Percentiles rank a stretch among this genome's conserved stretches.
phyloP scores from a whole-genome alignment of 1,140 invertebrate species.

The Camponotus floridanus region DNA sequence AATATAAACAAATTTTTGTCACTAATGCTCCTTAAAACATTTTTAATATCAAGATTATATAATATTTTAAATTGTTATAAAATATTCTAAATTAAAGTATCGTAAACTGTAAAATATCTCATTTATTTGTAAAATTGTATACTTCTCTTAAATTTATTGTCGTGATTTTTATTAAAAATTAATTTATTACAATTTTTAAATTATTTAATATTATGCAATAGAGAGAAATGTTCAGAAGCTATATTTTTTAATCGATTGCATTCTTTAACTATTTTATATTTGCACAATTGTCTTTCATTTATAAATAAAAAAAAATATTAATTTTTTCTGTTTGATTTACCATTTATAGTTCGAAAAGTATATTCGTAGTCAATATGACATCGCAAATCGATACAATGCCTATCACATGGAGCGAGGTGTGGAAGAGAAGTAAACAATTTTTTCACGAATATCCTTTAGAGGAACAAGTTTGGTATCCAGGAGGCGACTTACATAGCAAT shows the following conservation, averaged over 20 bases:
- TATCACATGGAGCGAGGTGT: conserved; percentile 93
- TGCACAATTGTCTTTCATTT: neutral
- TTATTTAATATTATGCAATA: neutral
- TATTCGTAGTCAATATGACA: conserved; percentile 92
- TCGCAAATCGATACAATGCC: conserved; percentile 88
- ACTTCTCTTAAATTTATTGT: neutral
- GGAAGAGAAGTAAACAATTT: conserved; percentile 90
- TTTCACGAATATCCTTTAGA: conserved; percentile 92
- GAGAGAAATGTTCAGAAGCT: neutral
- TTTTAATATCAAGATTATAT: neutral
- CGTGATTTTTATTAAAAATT: neutral
- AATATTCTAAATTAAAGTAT: no score
- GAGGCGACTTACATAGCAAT: conserved; percentile 91
- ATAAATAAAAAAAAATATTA: neutral
- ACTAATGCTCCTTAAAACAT: neutral
- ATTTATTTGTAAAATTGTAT: neutral
- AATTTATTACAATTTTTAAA: neutral
- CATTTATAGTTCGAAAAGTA: conserved; percentile 86
- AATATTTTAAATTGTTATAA: neutral
- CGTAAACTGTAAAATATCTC: no score
- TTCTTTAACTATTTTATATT: neutral
- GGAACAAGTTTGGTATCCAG: conserved; percentile 93
- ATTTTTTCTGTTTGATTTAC: neutral
- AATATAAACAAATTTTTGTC: neutral
- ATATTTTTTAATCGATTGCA: neutral